Evolutionary conservation across 2,797 vertebrate genomes (phyloP), one percentile per base, ranked within the genome.

Genomic region (Buphagus erythrorhynchus): DNA sequence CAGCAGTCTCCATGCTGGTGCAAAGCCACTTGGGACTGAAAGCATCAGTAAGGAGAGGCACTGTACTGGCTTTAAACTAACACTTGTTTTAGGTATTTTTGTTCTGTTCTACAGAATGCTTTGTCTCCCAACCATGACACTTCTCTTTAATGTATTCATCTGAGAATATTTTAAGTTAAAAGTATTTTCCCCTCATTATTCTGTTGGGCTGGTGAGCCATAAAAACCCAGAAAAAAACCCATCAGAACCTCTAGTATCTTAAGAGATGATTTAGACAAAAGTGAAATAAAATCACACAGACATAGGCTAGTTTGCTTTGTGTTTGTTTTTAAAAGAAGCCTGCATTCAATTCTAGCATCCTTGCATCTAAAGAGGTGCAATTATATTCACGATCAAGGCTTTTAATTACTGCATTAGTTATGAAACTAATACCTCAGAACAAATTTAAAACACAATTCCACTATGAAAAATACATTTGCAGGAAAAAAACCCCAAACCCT

Each of bases 371-470:
- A 79, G 45, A 69, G 13, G 16, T 77, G 38, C 45, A 77, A 69
- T 69, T 67, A 71, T 17, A 63, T 46, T 76, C 19, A 63, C 0
- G 0, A 89, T 38, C 31, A 65, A 72, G 38, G 68, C 20, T 58
- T 92, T 87, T 87, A 92, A 89, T 87, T 80, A 85, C 20, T 11
- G n/a, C 35, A 54, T 85, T 82, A 92, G 55, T 66, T 93, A 76
- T 40, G 19, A 91, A 90, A 89, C 74, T 40, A 79, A 3, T 92
- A 79, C 38, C 59, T 93, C 49, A 28, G 74, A 85, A 82, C 25
- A 84, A 90, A 85, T 67, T 38, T 52, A 43, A 90, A 90, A 80
- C 61, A 42, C 15, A 74, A 90, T 89, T 85, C 28, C 68, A 65
- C 61, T 51, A 51, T 0, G 38, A 78, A 97, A 91, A 91, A 66